Conservation (phyloP, 1,140 invertebrate species). For the Matsumurasca onukii region DNA sequence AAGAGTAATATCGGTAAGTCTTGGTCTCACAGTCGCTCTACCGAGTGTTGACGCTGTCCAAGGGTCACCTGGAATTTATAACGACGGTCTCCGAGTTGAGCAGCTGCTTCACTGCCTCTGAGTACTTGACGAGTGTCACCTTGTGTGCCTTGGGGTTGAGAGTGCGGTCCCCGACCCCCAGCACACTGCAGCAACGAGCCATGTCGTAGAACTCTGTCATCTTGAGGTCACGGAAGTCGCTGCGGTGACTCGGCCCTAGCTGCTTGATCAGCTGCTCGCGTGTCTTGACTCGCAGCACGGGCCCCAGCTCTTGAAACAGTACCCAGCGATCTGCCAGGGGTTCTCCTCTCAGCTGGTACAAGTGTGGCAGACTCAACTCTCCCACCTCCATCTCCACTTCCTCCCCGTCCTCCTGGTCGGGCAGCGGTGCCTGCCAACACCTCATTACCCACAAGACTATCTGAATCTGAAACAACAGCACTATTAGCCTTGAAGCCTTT, state of each 20-base stretch:
- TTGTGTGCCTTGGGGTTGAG: conserved; percentile 63
- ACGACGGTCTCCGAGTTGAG: conserved; percentile 70
- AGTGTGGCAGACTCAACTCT: conserved; percentile 72
- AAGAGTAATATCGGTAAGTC: not conserved
- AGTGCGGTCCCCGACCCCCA: conserved; percentile 72
- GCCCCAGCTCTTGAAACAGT: conserved; percentile 73
- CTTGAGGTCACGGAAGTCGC: conserved; percentile 68
- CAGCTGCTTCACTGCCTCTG: conserved; percentile 70
- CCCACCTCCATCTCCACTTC: conserved; percentile 74
- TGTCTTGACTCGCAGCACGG: conserved; percentile 52
- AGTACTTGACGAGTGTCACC: conserved; percentile 79
- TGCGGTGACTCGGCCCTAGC: conserved; percentile 53
- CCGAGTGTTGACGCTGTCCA: conserved; percentile 50
- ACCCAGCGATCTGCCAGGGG: conserved; percentile 59
- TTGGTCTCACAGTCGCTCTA: not conserved
- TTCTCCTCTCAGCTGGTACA: conserved; percentile 66
- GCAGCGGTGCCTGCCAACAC: conserved; percentile 62
- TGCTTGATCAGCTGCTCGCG: conserved; percentile 70
- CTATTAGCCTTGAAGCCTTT: too few species aligned
- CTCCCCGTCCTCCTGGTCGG: conserved; percentile 48
- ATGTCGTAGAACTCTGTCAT: conserved; percentile 76
- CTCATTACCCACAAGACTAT: conserved; percentile 75
- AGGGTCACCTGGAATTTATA: conserved; percentile 57
- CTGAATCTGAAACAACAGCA: too few species aligned
- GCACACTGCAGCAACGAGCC: conserved; percentile 72